Evolutionary conservation across 2,113 vertebrate genomes (phyloP).

Genomic region (Gorsachius goisagi): DNA sequence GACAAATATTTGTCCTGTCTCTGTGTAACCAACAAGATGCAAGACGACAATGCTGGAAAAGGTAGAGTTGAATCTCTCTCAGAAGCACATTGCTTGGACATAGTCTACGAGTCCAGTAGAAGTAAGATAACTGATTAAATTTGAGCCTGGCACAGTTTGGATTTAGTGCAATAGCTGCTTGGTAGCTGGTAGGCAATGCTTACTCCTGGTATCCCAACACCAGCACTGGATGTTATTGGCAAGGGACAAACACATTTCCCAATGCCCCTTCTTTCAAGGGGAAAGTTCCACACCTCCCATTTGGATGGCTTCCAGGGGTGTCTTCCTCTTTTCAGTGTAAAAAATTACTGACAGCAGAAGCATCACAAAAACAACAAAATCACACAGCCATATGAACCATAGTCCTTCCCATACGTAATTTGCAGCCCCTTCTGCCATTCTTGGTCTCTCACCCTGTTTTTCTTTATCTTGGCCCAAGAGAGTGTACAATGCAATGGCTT

Average conservation of each 20-base stretch:
- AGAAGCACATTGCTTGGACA: neutral
- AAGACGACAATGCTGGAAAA: neutral
- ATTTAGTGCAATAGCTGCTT: neutral
- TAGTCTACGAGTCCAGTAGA: neutral
- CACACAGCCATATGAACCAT: neutral
- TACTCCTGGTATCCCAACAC: neutral
- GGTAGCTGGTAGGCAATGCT: neutral
- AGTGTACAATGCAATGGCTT: neutral
- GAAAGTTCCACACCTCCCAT: neutral
- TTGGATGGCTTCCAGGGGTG: neutral
- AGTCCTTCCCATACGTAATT: neutral
- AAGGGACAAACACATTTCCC: neutral
- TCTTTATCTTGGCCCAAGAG: neutral
- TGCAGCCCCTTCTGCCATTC: neutral
- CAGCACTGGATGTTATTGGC: neutral
- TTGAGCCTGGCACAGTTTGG: neutral
- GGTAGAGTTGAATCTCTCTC: neutral
- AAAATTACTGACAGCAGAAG: neutral
- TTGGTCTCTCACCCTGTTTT: neutral
- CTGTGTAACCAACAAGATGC: neutral
- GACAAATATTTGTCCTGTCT: neutral
- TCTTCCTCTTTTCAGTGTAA: neutral
- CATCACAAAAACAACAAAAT: neutral
- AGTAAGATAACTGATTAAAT: neutral
- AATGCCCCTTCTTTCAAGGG: neutral